phyloP scores from a whole-genome alignment of 2,113 vertebrate genomes.

The Callopanchax toddi region DNA sequence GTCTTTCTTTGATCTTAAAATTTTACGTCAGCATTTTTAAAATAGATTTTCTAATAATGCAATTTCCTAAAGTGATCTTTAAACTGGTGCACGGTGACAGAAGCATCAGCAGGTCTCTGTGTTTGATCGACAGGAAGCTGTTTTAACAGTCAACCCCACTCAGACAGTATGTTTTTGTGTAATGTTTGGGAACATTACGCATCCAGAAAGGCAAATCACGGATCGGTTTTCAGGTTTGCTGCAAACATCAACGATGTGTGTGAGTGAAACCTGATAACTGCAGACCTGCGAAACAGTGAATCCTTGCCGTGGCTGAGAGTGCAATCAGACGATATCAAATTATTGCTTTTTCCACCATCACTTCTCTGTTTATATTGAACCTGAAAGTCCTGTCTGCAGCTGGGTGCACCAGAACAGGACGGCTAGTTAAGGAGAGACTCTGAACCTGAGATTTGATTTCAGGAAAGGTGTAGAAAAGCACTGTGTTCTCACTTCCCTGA shows the following conservation, averaged over 20 bases:
- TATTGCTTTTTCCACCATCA: slow-evolving; percentile 28
- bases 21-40: no score
- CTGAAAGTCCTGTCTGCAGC: background rate
- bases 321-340: slow-evolving; percentile 43
- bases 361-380: slow-evolving; percentile 27
- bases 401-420: background rate
- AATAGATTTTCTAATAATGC: no score
- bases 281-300: slow-evolving; percentile 3
- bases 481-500: slow-evolving; percentile 13
- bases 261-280: slow-evolving; percentile 31
- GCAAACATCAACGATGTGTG: background rate
- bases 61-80: no score
- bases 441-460: background rate
- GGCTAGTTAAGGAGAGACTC: background rate
- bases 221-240: background rate
- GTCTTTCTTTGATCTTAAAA: no score
- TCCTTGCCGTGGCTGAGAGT: slow-evolving; percentile 14
- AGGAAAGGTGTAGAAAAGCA: slow-evolving; percentile 22
- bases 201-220: background rate
- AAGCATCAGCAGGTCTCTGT: slow-evolving; percentile 14
- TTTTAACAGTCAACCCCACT: no score
- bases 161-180: no score
- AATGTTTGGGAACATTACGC: slow-evolving; percentile 1
- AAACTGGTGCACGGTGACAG: background rate
- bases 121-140: slow-evolving; percentile 1